Evolutionary conservation across 23 tunicate species (phyloP).

Genomic region (Corella eumyota): DNA sequence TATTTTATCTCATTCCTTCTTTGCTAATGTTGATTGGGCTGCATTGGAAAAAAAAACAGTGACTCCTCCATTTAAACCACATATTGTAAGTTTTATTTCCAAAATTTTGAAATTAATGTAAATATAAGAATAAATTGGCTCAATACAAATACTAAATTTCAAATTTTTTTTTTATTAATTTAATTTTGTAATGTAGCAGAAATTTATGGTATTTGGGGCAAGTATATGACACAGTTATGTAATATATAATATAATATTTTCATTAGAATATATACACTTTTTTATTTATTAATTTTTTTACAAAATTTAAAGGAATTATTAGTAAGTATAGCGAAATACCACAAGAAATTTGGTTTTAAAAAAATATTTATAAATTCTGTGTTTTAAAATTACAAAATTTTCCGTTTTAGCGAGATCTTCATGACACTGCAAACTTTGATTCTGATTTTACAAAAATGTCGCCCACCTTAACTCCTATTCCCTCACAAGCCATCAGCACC

Average conservation of each 20-base stretch:
- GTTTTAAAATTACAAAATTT: too few relatives aligned
- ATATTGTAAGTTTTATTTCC: slow-evolving; percentile 65
- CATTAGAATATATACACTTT: too few relatives aligned
- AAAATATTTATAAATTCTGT: too few relatives aligned
- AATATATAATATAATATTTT: too few relatives aligned
- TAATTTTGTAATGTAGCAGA: not conserved
- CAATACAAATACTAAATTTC: not conserved
- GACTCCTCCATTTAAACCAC: slow-evolving; percentile 72
- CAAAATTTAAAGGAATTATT: too few relatives aligned
- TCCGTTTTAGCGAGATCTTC: too few relatives aligned
- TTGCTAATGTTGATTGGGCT: slow-evolving; percentile 56
- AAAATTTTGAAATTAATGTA: not conserved
- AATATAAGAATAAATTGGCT: not conserved
- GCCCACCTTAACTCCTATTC: slow-evolving; percentile 69
- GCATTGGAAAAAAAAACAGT: slow-evolving; percentile 63
- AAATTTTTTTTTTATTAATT: not conserved
- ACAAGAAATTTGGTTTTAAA: too few relatives aligned
- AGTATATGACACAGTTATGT: too few relatives aligned
- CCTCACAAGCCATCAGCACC: slow-evolving; percentile 42
- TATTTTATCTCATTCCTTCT: slow-evolving; percentile 77
- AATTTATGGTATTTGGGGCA: too few relatives aligned
- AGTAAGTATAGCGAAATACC: too few relatives aligned
- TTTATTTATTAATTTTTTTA: too few relatives aligned
- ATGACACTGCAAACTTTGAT: slow-evolving; percentile 84
- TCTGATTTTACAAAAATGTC: slow-evolving; percentile 82